phyloP scores from a whole-genome alignment of 2,113 vertebrate genomes.

The Phaethon lepturus region DNA sequence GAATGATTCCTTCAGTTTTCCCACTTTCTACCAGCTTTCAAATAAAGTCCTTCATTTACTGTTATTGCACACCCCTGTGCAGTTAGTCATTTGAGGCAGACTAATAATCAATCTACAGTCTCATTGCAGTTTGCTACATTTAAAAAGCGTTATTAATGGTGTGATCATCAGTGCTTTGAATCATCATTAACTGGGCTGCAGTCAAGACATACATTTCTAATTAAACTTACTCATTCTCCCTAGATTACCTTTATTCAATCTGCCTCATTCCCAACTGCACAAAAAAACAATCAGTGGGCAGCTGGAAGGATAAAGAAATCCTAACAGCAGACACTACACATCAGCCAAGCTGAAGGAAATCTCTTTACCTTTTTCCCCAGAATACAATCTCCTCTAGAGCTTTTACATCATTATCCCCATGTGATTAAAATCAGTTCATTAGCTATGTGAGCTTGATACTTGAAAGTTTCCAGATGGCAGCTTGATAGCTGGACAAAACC shows the following conservation, averaged over 20 bases:
- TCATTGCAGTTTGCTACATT: background rate
- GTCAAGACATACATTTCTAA: background rate
- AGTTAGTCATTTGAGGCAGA: background rate
- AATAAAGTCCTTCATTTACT: background rate
- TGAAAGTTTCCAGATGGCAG: background rate
- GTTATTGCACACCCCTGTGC: background rate
- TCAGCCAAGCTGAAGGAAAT: background rate
- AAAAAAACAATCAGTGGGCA: background rate
- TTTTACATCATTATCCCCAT: background rate
- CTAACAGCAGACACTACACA: background rate
- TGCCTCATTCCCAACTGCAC: background rate
- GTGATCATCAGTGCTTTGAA: background rate
- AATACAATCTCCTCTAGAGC: background rate
- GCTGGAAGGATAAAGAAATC: background rate
- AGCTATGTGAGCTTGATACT: background rate
- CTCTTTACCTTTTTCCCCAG: background rate
- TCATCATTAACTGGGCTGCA: background rate
- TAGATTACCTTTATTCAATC: background rate
- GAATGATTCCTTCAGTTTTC: background rate
- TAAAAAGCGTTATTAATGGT: background rate
- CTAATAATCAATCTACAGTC: background rate
- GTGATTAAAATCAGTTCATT: background rate
- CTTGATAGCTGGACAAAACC: background rate
- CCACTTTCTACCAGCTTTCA: background rate
- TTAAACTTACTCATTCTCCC: background rate